Conservation (phyloP, 2,888 invertebrate genomes). For the Hypercompe scribonia region DNA sequence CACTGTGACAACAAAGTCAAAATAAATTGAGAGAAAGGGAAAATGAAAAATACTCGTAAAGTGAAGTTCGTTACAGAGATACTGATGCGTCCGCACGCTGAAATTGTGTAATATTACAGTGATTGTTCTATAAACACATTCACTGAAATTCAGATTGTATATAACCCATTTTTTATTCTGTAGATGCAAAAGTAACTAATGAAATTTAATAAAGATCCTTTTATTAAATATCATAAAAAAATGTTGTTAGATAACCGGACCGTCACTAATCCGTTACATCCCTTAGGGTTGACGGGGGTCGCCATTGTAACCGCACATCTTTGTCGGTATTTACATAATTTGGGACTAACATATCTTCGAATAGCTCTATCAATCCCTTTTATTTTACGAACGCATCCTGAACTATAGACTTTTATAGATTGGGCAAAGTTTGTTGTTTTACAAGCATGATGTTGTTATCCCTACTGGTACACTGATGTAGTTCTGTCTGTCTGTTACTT, state of each 20-base stretch:
- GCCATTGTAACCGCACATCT: constrained; percentile 5
- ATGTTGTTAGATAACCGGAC: not conserved
- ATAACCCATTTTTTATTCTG: too few relatives aligned
- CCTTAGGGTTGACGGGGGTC: constrained; percentile 12
- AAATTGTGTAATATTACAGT: too few relatives aligned
- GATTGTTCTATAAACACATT: too few relatives aligned
- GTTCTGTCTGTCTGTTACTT: too few relatives aligned
- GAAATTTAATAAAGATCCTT: not conserved
- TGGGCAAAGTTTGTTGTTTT: not conserved
- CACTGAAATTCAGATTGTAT: too few relatives aligned
- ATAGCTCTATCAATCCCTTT: not conserved
- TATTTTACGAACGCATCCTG: not conserved
- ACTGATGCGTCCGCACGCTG: too few relatives aligned
- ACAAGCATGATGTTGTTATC: not conserved
- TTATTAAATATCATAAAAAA: not conserved
- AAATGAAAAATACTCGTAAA: too few relatives aligned
- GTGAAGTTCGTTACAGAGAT: too few relatives aligned
- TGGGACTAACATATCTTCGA: constrained; percentile 1
- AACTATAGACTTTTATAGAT: not conserved
- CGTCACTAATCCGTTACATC: constrained; percentile 7
- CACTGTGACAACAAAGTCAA: too few relatives aligned
- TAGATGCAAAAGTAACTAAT: not conserved
- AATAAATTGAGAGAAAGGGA: too few relatives aligned
- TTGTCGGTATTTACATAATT: constrained; percentile 3
- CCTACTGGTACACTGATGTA: not conserved